phyloP scores from a whole-genome alignment of 2,888 invertebrate species.

The Carpatolechia fugitivella region DNA sequence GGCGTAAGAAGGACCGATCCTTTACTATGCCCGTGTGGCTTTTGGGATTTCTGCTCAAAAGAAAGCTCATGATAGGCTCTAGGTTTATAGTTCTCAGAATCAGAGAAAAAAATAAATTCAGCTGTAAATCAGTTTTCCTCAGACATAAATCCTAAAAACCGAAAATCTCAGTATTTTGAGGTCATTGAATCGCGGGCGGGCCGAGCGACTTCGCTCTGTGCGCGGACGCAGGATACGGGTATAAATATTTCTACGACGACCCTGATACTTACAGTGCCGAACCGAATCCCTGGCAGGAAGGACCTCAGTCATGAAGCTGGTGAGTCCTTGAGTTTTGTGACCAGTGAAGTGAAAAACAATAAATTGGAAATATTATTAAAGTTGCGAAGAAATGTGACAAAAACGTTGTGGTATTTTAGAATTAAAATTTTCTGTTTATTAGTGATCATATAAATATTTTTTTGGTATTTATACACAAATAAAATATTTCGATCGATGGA shows the following conservation, averaged over 20 bases:
- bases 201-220: slow-evolving; percentile 39
- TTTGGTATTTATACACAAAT: too few relatives aligned
- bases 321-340: slow-evolving; percentile 64
- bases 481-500: too few relatives aligned
- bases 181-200: slow-evolving; percentile 56
- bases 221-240: slow-evolving; percentile 59
- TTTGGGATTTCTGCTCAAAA: too few relatives aligned
- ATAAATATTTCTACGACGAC: slow-evolving; percentile 63
- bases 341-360: slow-evolving; percentile 30
- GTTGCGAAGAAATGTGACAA: neutral
- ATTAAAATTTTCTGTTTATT: neutral
- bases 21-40: too few relatives aligned
- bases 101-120: too few relatives aligned
- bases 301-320: slow-evolving; percentile 66
- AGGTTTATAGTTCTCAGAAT: too few relatives aligned
- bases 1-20: too few relatives aligned
- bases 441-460: neutral
- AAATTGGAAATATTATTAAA: slow-evolving; percentile 15
- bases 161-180: slow-evolving; percentile 36
- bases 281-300: slow-evolving; percentile 60
- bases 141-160: neutral
- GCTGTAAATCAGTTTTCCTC: too few relatives aligned
- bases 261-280: slow-evolving; percentile 61
- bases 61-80: too few relatives aligned
- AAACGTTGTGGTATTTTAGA: neutral